Conservation (phyloP, 2,888 invertebrate genomes). For the Drosophila macrothrix region DNA sequence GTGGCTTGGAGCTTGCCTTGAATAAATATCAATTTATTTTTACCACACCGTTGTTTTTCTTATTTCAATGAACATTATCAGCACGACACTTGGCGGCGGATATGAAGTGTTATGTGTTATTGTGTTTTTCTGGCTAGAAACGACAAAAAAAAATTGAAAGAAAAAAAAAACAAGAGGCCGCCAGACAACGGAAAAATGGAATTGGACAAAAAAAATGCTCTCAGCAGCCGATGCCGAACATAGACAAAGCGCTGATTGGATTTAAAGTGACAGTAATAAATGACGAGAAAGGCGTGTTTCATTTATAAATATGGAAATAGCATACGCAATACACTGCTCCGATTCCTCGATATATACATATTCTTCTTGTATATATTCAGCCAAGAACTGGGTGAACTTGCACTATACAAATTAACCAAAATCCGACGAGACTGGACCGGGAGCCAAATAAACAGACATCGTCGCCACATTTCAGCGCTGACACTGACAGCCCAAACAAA, state of each 20-base stretch:
- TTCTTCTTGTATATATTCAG: background rate
- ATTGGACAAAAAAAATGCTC: constrained; percentile 19
- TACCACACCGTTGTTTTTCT: constrained; percentile 44
- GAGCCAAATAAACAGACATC: constrained; percentile 59
- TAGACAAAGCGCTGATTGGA: constrained; percentile 81
- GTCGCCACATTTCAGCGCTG: constrained; percentile 68
- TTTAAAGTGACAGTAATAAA: constrained; percentile 83
- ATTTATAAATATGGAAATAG: constrained; percentile 66
- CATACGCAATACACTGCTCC: constrained; percentile 33
- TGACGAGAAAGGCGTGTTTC: constrained; percentile 80
- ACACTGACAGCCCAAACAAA: constrained; percentile 78
- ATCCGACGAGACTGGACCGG: constrained; percentile 35
- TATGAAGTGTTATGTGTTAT: constrained; percentile 47
- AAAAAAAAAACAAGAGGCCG: constrained; percentile 6
- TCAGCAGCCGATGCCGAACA: constrained; percentile 48
- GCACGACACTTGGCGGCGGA: constrained; percentile 50
- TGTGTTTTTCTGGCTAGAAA: constrained; percentile 11
- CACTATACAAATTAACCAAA: constrained; percentile 40
- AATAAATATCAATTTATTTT: constrained; percentile 54
- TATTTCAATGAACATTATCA: constrained; percentile 58
- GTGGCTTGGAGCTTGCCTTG: constrained; percentile 20
- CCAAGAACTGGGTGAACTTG: constrained; percentile 46
- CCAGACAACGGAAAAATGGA: constrained; percentile 1
- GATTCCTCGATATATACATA: constrained; percentile 8
- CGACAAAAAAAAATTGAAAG: background rate